phyloP scores from a whole-genome alignment of 2,113 vertebrate species.

The Coturnix japonica region DNA sequence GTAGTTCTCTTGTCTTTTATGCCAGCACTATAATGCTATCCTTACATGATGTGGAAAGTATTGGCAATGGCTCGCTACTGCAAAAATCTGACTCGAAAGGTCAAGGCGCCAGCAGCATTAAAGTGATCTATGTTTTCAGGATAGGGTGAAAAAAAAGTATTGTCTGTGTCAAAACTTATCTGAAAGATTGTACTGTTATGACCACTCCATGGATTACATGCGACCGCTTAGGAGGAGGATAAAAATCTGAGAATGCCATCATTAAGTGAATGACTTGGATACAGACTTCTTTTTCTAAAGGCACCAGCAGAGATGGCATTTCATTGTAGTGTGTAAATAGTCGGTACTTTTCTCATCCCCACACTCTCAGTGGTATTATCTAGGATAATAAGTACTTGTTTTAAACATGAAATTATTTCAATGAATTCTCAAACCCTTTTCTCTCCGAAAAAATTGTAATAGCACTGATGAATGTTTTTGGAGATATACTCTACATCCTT shows the following conservation, averaged over 20 bases:
- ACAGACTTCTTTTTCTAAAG: neutral
- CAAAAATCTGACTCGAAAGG: neutral
- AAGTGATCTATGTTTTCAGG: neutral
- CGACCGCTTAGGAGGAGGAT: fast-evolving
- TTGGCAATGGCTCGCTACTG: neutral
- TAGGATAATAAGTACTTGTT: neutral
- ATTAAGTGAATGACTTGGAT: neutral
- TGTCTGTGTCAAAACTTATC: neutral
- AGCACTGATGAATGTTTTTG: neutral
- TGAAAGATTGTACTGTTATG: neutral
- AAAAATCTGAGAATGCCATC: neutral
- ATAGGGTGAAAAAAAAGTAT: neutral
- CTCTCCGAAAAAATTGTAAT: slow-evolving; percentile 8
- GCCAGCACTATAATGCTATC: neutral
- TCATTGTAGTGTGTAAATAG: neutral
- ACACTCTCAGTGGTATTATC: neutral
- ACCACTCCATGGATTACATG: neutral
- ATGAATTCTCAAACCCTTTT: neutral
- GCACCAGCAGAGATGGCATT: neutral
- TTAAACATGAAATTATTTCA: neutral
- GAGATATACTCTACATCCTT: neutral
- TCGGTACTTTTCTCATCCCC: neutral
- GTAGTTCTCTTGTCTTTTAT: neutral
- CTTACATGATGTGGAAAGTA: neutral
- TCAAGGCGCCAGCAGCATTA: neutral